Evolutionary conservation across 2,888 invertebrate genomes (phyloP), one percentile per base, ranked within the genome.

Genomic region (Cantharis rufa): DNA sequence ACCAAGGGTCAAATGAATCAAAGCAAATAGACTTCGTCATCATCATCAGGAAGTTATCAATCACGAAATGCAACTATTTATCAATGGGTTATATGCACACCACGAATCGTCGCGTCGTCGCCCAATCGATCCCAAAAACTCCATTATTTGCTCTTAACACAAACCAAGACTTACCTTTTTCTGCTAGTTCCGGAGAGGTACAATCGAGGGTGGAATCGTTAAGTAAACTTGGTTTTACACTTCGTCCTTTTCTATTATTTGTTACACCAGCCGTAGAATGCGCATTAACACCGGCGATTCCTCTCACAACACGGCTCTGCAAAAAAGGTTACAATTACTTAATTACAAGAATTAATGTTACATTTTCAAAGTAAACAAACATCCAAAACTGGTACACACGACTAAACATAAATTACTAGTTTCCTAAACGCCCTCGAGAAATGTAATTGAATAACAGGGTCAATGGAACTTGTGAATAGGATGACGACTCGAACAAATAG

Each of bases 281-380:
- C 74, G 83, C 81, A 79, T 83, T 84, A 78, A 86, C 84, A 78
- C 82, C 82, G 72, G 85, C 82, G 80, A 85, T 83, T 82, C 85
- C 85, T 81, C 85, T 84, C 79, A 85, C 84, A 74, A 85, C 81
- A 76, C 86, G 86, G 79, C 81, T 85, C 86, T 86, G 83, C 32
- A 82, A 82, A 68, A 74, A 74, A 15, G 21, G 63, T 62, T 62
- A 62, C 32, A 24, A 71, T 62, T 62, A n/a, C 27, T 28, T 28
- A 16, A 62, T 32, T 32, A 11, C 27, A 28, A 28, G 27, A 32
- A 32, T 48, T 48, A 48, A 48, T 9, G 9, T 21, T 24, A 66
- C 16, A 21, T 11, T 21, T 24, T 7, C 64, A 21, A 15, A 21
- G 64, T 63, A 18, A 21, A 66, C 64, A 24, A 66, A 66, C 18